A percentile compares a stretch with the other conserved stretches of the same genome.
phyloP scores from a whole-genome alignment of 2,113 vertebrate genomes.

The Lepus timidus region DNA sequence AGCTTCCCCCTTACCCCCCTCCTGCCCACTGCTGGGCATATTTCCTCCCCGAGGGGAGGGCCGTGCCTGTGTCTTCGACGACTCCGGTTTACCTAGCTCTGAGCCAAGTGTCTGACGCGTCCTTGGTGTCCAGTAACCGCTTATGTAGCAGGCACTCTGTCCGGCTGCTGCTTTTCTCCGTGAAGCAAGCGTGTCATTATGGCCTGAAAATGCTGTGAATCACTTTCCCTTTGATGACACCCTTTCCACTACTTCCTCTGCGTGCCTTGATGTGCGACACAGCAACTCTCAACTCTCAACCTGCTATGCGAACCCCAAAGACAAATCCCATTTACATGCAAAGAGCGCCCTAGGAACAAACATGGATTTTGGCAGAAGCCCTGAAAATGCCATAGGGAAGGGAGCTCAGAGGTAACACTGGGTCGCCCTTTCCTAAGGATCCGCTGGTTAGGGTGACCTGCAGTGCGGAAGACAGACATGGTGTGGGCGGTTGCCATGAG shows the following conservation, averaged over 20 bases:
- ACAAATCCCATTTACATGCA: neutral
- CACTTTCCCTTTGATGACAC: neutral
- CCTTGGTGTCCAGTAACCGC: neutral
- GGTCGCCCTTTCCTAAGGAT: too few relatives aligned
- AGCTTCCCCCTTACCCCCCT: neutral
- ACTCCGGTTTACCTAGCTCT: neutral
- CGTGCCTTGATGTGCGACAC: neutral
- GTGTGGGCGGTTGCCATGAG: neutral
- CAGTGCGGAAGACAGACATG: neutral
- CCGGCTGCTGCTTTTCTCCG: neutral
- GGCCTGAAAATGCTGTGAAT: neutral
- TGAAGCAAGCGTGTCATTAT: neutral
- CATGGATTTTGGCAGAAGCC: neutral
- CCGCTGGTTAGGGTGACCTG: neutral
- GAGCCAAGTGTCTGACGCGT: neutral
- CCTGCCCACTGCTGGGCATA: too few relatives aligned
- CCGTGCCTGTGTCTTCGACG: neutral
- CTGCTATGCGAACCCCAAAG: neutral
- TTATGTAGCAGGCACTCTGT: neutral
- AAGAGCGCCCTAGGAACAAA: neutral
- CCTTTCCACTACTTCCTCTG: neutral
- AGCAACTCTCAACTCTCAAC: neutral
- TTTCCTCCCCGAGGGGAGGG: too few relatives aligned
- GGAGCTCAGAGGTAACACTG: too few relatives aligned
- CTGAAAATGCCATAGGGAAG: neutral